These are phyloP conservation scores for Papilio gigon DNA, from an alignment of 2,888 invertebrate genomes.

Conservation along the genomic window DNA sequence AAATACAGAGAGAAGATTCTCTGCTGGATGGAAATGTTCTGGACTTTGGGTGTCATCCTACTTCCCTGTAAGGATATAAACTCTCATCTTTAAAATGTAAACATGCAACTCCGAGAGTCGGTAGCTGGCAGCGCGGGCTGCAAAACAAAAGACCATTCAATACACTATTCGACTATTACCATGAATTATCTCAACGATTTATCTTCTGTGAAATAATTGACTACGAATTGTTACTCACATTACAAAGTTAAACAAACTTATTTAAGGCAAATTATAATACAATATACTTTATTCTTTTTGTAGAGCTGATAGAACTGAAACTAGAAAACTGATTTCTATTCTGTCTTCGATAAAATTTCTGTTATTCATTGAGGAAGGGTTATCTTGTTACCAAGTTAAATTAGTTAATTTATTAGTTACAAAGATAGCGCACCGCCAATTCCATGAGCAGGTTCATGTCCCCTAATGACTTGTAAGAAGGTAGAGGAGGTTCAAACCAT, in stretches of 20 bases:
- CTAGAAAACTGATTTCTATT: background rate
- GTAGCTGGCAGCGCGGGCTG: background rate
- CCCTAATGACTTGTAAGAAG: too few species aligned
- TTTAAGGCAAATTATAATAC: background rate
- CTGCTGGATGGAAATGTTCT: constrained; percentile 93
- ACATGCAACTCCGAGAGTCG: background rate
- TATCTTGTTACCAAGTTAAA: too few species aligned
- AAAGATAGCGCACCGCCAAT: too few species aligned
- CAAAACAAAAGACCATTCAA: constrained; percentile 18
- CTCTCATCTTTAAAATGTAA: constrained; percentile 16
- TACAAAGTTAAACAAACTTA: background rate
- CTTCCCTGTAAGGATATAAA: constrained; percentile 83
- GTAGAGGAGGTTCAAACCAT: too few species aligned
- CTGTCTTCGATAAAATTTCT: too few species aligned
- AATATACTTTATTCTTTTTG: background rate
- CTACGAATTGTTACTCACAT: background rate
- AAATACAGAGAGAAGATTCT: constrained; percentile 90
- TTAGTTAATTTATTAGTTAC: too few species aligned
- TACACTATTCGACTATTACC: constrained; percentile 8
- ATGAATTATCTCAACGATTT: constrained; percentile 9
- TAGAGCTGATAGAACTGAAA: background rate
- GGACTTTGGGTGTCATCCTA: constrained; percentile 89
- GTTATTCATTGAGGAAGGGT: too few species aligned
- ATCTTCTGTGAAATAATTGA: constrained; percentile 7
- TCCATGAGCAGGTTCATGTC: too few species aligned